A percentile compares a stretch with the other conserved stretches of the same genome.
These are phyloP conservation scores for Bungarus multicinctus DNA, from an alignment of 2,113 vertebrate species.

Conservation along the genomic window DNA sequence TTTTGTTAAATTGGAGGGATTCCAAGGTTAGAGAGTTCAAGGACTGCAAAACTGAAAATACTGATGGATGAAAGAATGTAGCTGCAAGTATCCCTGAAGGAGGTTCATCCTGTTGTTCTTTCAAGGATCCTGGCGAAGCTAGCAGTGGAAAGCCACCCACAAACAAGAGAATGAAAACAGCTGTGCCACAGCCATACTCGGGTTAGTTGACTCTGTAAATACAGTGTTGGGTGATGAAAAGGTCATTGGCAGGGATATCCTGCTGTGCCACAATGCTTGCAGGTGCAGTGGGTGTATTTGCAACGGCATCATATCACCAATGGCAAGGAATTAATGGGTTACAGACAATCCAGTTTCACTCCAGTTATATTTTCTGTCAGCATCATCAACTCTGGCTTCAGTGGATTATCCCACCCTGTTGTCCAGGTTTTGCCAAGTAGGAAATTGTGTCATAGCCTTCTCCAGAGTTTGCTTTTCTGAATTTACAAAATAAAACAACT, in stretches of 20 bases:
- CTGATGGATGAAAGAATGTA: conserved; percentile 57
- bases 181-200: conserved; percentile 45
- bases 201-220: conserved; percentile 38
- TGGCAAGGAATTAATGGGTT: conserved; percentile 43
- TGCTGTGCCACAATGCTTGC: conserved; percentile 39
- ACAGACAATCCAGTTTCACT: conserved; percentile 9
- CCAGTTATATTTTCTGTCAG: conserved; percentile 48
- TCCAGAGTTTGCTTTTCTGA: conserved; percentile 20
- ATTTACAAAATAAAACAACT: conserved; percentile 19
- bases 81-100: conserved; percentile 58
- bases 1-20: conserved; percentile 45
- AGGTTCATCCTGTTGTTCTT: conserved; percentile 69
- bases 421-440: conserved; percentile 6
- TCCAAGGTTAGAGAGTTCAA: conserved; percentile 55
- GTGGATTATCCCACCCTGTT: conserved; percentile 19
- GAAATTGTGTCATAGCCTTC: conserved; percentile 29
- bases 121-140: conserved; percentile 61
- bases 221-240: conserved; percentile 39
- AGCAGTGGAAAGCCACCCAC: conserved; percentile 51
- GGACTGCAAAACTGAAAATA: conserved; percentile 49
- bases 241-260: conserved; percentile 41
- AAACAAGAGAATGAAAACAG: conserved; percentile 53
- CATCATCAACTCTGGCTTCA: conserved; percentile 21
- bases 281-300: conserved; percentile 48
- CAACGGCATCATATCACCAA: conserved; percentile 35